Percentiles rank a stretch among this genome's conserved stretches.
Evolutionary conservation across 2,113 vertebrate species (phyloP).

Genomic region (Carassius gibelio): DNA sequence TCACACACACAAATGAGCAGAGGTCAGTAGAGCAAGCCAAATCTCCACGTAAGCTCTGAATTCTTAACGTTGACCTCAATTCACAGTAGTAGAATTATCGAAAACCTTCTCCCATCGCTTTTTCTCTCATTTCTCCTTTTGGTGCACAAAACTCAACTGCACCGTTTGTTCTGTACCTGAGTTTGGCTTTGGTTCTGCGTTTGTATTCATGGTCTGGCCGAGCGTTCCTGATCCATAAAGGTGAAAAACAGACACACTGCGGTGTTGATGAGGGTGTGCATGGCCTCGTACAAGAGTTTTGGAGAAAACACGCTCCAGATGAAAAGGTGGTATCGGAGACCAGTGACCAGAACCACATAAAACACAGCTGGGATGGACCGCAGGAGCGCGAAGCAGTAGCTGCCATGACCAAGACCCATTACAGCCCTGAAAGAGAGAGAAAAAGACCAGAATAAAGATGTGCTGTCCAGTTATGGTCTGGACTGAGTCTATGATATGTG

Average conservation of each 20-base stretch:
- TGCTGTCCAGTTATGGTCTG: slow-evolving; percentile 1
- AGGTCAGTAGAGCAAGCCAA: neutral
- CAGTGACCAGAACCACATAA: slow-evolving; percentile 86
- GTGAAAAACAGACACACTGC: slow-evolving; percentile 84
- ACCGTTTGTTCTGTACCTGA: neutral
- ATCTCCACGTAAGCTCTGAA: neutral
- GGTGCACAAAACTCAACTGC: neutral
- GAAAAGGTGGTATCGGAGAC: slow-evolving; percentile 94
- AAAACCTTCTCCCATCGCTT: neutral
- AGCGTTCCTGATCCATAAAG: slow-evolving; percentile 81
- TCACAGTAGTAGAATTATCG: neutral
- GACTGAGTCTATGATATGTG: neutral
- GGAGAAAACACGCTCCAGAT: slow-evolving; percentile 99
- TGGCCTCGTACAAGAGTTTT: slow-evolving; percentile 93
- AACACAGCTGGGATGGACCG: slow-evolving; percentile 81
- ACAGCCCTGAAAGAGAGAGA: slow-evolving; percentile 71
- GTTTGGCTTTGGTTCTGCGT: neutral
- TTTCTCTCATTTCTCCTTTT: neutral
- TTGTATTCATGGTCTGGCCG: slow-evolving; percentile 32
- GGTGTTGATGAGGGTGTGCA: slow-evolving; percentile 84
- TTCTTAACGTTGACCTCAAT: neutral
- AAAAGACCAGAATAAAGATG: neutral
- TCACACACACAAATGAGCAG: neutral
- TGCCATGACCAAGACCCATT: slow-evolving; percentile 81
- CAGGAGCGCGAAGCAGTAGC: slow-evolving; percentile 88